A percentile compares a stretch with the other conserved stretches of the same genome.
Conservation (phyloP, 2,888 invertebrate species). For the Tryphoninae sp. region DNA sequence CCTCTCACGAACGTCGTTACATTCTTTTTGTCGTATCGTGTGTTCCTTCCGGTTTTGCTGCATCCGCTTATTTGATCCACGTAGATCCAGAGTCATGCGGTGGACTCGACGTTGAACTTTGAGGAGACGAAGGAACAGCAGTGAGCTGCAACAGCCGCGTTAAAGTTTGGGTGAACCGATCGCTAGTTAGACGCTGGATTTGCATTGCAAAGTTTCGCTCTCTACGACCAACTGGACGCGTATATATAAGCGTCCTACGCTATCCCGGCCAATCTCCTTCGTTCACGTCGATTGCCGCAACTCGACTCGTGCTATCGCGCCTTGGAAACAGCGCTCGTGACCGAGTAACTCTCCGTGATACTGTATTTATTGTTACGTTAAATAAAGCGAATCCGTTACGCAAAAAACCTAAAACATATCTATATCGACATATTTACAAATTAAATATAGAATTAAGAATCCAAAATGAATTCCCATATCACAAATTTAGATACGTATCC, state of each 20-base stretch:
- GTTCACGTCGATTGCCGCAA: conserved; percentile 52
- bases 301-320: background rate
- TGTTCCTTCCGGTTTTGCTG: too few species aligned
- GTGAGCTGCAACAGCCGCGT: conserved; percentile 38
- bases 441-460: too few species aligned
- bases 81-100: conserved; percentile 33
- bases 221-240: conserved; percentile 47
- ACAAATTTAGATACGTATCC: too few species aligned
- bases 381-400: conserved; percentile 10
- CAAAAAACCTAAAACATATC: background rate
- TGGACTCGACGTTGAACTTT: conserved; percentile 47
- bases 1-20: background rate
- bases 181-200: conserved; percentile 57
- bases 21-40: background rate
- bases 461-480: too few species aligned
- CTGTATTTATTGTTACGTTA: conserved; percentile 44
- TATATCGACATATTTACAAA: background rate
- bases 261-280: conserved; percentile 43
- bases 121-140: conserved; percentile 35
- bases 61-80: background rate
- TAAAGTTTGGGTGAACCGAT: conserved; percentile 59
- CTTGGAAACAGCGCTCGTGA: conserved; percentile 45
- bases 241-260: conserved; percentile 36
- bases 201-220: conserved; percentile 60
- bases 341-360: conserved; percentile 40